Evolutionary conservation across 1,140 invertebrate species (phyloP).

Genomic region (Aphelenchoides fujianensis): DNA sequence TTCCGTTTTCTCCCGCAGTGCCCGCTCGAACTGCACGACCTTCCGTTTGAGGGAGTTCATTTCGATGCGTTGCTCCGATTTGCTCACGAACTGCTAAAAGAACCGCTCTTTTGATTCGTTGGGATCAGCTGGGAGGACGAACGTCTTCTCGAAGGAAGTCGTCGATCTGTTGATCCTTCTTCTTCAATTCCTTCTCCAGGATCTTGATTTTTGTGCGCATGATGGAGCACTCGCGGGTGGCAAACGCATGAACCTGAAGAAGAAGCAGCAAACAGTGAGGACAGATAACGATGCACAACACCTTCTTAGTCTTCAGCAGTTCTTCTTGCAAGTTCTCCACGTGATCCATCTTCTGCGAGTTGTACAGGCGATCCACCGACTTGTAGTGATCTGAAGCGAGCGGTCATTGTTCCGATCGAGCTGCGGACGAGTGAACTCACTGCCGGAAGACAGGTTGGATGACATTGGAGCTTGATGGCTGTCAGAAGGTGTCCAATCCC

Average conservation of each 20-base stretch:
- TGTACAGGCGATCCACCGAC: neutral
- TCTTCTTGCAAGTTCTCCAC: conserved; percentile 22
- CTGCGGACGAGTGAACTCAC: neutral
- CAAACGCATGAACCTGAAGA: conserved; percentile 17
- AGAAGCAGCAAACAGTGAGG: no score
- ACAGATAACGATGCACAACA: neutral
- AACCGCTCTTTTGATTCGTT: neutral
- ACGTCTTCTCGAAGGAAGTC: conserved; percentile 11
- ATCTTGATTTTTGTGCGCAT: conserved; percentile 16
- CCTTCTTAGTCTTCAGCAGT: conserved; percentile 16
- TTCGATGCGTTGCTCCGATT: conserved; percentile 23
- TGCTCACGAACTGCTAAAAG: conserved; percentile 10
- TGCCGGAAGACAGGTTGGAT: neutral
- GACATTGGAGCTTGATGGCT: no score
- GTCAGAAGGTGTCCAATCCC: no score
- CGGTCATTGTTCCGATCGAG: no score
- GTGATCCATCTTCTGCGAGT: neutral
- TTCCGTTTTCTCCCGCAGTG: conserved; percentile 41
- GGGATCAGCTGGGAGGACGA: no score
- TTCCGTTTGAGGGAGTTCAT: conserved; percentile 37
- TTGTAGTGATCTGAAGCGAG: neutral
- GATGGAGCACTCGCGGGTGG: conserved; percentile 5
- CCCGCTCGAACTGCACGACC: conserved; percentile 41
- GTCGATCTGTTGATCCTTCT: conserved; percentile 21
- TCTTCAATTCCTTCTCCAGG: conserved; percentile 19